Evolutionary conservation across 1,140 invertebrate genomes (phyloP).

Genomic region (Heliconius hewitsoni): DNA sequence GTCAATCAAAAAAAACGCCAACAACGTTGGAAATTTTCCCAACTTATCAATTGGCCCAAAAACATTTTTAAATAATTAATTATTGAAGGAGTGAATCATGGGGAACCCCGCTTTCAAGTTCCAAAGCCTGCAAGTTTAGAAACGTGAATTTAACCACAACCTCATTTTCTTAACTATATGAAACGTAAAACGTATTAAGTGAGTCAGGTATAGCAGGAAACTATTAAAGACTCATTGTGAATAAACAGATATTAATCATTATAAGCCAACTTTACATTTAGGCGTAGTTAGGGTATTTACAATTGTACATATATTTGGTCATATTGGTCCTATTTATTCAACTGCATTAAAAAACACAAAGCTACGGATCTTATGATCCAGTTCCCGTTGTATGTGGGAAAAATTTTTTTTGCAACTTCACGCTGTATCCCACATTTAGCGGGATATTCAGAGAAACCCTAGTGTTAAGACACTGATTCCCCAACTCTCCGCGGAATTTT

Average conservation of each 20-base stretch:
- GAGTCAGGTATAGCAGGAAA: conserved; percentile 20
- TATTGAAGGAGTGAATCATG: conserved; percentile 28
- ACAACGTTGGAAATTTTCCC: neutral
- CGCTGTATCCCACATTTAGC: too few species aligned
- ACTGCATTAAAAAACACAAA: neutral
- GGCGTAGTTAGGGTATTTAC: neutral
- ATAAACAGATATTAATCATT: conserved; percentile 19
- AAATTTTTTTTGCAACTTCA: neutral
- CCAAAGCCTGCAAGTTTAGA: conserved; percentile 1
- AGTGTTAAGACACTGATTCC: too few species aligned
- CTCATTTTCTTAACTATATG: conserved; percentile 11
- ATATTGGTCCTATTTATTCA: neutral
- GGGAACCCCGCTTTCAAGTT: conserved; percentile 33
- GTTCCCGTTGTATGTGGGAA: too few species aligned
- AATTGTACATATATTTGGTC: too few species aligned
- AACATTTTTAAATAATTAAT: conserved; percentile 11
- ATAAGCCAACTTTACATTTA: neutral
- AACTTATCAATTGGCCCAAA: neutral
- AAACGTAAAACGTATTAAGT: conserved; percentile 17
- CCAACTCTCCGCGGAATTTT: too few species aligned
- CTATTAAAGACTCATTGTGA: conserved; percentile 16
- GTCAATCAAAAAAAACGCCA: neutral
- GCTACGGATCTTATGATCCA: too few species aligned
- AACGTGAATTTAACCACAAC: conserved; percentile 31
- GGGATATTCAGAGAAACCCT: too few species aligned